Conservation (phyloP, 2,888 invertebrate species). For the Watsonalla cultraria region DNA sequence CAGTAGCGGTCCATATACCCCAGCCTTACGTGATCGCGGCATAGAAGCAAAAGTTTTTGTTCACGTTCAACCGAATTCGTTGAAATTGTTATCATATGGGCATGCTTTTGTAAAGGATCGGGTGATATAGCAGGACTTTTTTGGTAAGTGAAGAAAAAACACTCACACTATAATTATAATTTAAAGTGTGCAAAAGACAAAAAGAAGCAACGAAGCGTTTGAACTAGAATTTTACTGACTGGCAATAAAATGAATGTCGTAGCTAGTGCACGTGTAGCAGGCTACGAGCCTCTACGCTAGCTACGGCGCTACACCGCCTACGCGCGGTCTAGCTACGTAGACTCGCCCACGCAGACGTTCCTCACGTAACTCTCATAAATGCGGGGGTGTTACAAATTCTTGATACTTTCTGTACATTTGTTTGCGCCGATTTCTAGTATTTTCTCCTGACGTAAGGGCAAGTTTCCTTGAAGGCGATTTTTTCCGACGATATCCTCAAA, state of each 20-base stretch:
- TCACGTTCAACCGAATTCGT: conserved; percentile 1
- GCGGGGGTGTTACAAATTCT: conserved; percentile 17
- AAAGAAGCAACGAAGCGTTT: too few relatives aligned
- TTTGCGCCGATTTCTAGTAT: neutral
- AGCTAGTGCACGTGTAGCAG: conserved; percentile 41
- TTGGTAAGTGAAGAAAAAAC: neutral
- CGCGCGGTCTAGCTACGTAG: conserved; percentile 68
- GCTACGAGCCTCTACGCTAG: conserved; percentile 44
- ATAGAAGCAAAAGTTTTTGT: conserved; percentile 8
- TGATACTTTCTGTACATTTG: conserved; percentile 2
- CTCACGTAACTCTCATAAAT: conserved; percentile 29
- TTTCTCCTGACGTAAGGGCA: too few relatives aligned
- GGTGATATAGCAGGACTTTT: conserved; percentile 2
- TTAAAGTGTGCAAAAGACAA: too few relatives aligned
- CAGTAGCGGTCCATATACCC: conserved; percentile 23
- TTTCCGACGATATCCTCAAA: too few relatives aligned
- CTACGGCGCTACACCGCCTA: conserved; percentile 64
- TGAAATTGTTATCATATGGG: neutral
- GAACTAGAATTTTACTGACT: too few relatives aligned
- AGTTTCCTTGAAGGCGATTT: too few relatives aligned
- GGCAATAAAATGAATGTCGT: conserved; percentile 3
- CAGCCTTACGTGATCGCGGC: conserved; percentile 15
- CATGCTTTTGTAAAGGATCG: conserved; percentile 8
- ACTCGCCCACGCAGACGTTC: conserved; percentile 67
- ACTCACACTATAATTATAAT: neutral